Conservation (phyloP, 2,888 invertebrate species). For the Deilephila porcellus region DNA sequence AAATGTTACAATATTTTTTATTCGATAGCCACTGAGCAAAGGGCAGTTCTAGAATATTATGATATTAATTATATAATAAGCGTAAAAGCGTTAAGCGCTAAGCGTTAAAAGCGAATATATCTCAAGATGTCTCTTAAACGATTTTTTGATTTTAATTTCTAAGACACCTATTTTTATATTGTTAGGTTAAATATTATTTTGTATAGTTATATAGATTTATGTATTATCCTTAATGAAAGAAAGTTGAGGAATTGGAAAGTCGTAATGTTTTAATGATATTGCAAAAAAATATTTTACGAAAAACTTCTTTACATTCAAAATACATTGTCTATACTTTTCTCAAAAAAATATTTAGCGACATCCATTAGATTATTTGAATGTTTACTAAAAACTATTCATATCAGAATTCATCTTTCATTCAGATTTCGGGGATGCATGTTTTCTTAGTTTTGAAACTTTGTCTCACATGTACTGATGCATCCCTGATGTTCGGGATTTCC, state of each 20-base stretch:
- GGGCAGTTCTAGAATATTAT: not conserved
- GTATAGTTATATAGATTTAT: slow-evolving; percentile 20
- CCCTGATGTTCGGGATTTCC: too few species aligned
- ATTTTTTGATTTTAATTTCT: not conserved
- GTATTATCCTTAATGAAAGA: not conserved
- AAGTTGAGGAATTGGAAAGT: not conserved
- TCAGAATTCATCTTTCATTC: too few species aligned
- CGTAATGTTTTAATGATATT: not conserved
- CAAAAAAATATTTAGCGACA: too few species aligned
- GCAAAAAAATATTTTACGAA: not conserved
- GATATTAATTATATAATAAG: not conserved
- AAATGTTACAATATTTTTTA: too few species aligned
- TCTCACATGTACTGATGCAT: too few species aligned
- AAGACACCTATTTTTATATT: slow-evolving; percentile 36
- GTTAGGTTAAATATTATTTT: slow-evolving; percentile 1
- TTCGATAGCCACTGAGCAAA: not conserved
- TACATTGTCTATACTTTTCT: not conserved
- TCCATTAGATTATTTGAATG: too few species aligned
- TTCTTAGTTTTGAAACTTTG: too few species aligned
- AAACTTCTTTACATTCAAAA: not conserved
- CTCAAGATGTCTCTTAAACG: not conserved
- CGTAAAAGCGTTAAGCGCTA: not conserved
- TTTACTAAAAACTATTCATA: too few species aligned
- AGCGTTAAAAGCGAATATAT: not conserved
- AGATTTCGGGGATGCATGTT: too few species aligned